phyloP scores from a whole-genome alignment of 2,888 invertebrate species.

The Drosophila fulvimacula region DNA sequence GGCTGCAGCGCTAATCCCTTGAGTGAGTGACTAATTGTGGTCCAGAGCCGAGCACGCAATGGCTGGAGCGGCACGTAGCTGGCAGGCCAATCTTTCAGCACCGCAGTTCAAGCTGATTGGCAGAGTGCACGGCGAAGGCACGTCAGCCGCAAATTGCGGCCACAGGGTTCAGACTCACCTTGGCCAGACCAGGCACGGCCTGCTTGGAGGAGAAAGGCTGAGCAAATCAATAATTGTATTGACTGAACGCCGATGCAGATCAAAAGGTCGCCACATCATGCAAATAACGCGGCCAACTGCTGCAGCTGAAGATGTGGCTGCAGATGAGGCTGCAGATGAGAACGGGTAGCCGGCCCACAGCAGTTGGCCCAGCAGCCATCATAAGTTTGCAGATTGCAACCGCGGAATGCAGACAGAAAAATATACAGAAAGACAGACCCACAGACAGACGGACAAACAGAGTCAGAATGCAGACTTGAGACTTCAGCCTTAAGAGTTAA shows the following conservation, averaged over 20 bases:
- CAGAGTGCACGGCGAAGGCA: conserved; percentile 48
- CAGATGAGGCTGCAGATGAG: conserved; percentile 11
- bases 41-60: conserved; percentile 41
- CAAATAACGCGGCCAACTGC: conserved; percentile 51
- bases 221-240: conserved; percentile 78
- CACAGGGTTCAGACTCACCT: conserved; percentile 55
- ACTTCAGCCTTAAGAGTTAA: conserved; percentile 44
- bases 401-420: conserved; percentile 51
- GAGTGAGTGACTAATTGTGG: conserved; percentile 66
- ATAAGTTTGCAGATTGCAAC: conserved; percentile 55
- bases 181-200: conserved; percentile 27
- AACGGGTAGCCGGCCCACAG: conserved; percentile 15
- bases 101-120: conserved; percentile 71
- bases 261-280: conserved; percentile 78
- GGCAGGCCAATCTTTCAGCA: conserved; percentile 48
- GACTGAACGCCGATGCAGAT: conserved; percentile 75
- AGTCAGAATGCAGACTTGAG: conserved; percentile 34
- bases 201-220: conserved; percentile 51
- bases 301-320: conserved; percentile 17
- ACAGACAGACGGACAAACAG: conserved; percentile 23
- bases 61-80: conserved; percentile 49
- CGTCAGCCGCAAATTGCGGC: conserved; percentile 67
- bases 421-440: conserved; percentile 4
- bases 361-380: conserved; percentile 41
- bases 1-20: conserved; percentile 41